Evolutionary conservation across 2,797 vertebrate genomes (phyloP).

Genomic region (Rhinoraja longicauda): DNA sequence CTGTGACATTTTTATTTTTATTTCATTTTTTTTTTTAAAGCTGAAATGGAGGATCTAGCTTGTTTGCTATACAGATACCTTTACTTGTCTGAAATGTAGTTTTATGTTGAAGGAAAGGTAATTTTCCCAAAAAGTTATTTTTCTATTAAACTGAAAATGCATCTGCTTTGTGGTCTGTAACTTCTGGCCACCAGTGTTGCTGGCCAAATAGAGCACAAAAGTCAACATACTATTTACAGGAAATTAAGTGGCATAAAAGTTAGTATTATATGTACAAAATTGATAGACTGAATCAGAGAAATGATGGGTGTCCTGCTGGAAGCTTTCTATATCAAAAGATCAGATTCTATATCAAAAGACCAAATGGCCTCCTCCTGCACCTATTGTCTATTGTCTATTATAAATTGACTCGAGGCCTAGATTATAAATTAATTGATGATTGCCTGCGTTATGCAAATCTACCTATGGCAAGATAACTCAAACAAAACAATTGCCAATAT

Average conservation of each 20-base stretch:
- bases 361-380: no score
- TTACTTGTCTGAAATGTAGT: not conserved
- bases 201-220: not conserved
- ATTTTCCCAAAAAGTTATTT: not conserved
- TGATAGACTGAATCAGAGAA: not conserved
- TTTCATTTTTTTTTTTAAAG: no score
- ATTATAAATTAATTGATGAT: not conserved
- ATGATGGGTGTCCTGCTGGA: not conserved
- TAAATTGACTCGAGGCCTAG: not conserved
- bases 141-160: not conserved
- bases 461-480: not conserved
- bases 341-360: no score
- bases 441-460: no score
- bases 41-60: not conserved
- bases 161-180: not conserved
- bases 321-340: not conserved
- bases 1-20: not conserved
- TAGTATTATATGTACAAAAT: not conserved
- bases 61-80: not conserved
- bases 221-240: no score
- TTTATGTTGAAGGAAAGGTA: not conserved
- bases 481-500: not conserved
- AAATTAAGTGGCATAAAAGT: no score
- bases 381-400: no score
- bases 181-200: not conserved